Base-by-base conservation (phyloP, 35 echinoderm and acorn worm species). In the Heliocidaris tuberculata region DNA sequence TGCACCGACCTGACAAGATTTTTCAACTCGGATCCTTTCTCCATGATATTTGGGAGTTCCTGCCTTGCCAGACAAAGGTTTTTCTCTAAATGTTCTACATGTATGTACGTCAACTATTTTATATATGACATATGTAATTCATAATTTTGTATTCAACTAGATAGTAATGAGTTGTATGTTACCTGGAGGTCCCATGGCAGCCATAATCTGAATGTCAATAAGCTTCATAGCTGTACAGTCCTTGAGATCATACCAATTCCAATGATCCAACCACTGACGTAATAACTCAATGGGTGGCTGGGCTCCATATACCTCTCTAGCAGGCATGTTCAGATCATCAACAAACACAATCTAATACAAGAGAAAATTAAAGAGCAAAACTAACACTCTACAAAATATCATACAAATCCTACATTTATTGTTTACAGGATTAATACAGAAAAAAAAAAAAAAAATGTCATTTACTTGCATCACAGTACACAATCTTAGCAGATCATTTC, bases 251-350 rank as follows among this genome's bases (percentile, higher is more conserved):
- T 99, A 99, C 98, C 98, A 99, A 60, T 99, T 97, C 98, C 98
- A 99, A 60, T 99, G 98, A 52, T 97, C 98, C 60, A 97, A 47
- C 98, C 98, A 99, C 60, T 99, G 98, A 13, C 98, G 93, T 8
- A 99, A 93, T 16, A 99, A 88, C 85, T 99, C 98, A 35, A 99
- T 96, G 42, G 98, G 98, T 50, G 98, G 98, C 94, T 99, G 98
- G 47, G 98, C 98, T 60, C 98, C 98, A 71, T 99, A 99, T 19
- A 94, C 95, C 85, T 99, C 98, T 48, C 98, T 92, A 9, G 96
- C 96, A 32, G 98, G 98, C 98, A 99, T 99, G 98, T 99, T 99
- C 85, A 99, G 88, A 89, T 99, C 98, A 95, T 99, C 98, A 6
- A 99, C 98, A 95, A 97, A 99, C 31, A 99, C 98, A 96, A 99